Conservation (phyloP, 2,113 vertebrate species). For the Scomber scombrus region DNA sequence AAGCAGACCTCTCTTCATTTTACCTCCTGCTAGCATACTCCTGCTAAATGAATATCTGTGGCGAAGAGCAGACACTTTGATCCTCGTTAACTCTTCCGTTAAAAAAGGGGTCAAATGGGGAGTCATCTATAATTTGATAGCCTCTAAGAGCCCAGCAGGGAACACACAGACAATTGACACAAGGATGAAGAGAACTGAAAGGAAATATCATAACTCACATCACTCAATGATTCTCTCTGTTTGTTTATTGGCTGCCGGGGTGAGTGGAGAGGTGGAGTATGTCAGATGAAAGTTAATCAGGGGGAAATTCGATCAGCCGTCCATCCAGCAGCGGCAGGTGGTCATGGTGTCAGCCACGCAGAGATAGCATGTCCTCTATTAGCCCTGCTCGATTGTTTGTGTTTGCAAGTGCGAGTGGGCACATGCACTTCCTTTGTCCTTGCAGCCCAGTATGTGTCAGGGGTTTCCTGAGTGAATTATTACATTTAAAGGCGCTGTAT, state of each 20-base stretch:
- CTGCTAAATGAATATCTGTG: constrained; percentile 7
- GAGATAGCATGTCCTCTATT: constrained; percentile 7
- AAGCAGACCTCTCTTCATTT: background rate
- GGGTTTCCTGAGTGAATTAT: constrained; percentile 58
- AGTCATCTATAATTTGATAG: constrained; percentile 27
- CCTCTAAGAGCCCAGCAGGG: constrained; percentile 15
- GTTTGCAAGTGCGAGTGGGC: constrained; percentile 20
- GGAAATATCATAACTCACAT: constrained; percentile 8
- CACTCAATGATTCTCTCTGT: background rate
- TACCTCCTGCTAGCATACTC: background rate
- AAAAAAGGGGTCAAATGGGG: background rate
- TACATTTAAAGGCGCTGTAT: constrained; percentile 39
- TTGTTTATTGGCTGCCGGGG: constrained; percentile 24
- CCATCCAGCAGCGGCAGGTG: constrained; percentile 36
- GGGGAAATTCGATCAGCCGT: constrained; percentile 32
- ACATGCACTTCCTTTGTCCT: constrained; percentile 48
- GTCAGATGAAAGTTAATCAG: constrained; percentile 34
- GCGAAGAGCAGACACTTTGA: background rate
- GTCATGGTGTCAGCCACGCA: constrained; percentile 1
- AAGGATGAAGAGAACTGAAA: constrained; percentile 17
- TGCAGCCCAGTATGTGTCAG: constrained; percentile 42
- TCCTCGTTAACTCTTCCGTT: constrained; percentile 6
- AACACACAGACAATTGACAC: constrained; percentile 10
- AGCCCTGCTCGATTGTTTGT: background rate
- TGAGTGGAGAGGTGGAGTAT: constrained; percentile 12